A percentile compares a stretch with the other conserved stretches of the same genome.
These are phyloP conservation scores for Melanchra persicariae DNA, from an alignment of 2,888 invertebrate genomes.

Conservation along the genomic window DNA sequence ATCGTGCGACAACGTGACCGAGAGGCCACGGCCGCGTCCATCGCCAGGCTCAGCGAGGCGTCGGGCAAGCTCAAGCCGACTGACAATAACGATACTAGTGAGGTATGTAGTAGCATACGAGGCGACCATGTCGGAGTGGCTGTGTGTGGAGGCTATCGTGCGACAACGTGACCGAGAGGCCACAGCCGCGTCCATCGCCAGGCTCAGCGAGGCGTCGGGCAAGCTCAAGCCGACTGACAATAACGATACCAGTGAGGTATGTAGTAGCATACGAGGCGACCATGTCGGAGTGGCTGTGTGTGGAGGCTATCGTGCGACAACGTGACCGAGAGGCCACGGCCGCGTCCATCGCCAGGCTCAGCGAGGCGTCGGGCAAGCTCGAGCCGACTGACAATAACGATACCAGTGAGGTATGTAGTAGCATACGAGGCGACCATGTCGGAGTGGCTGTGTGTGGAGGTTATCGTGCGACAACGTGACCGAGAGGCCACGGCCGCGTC, in stretches of 20 bases:
- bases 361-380: constrained; percentile 92
- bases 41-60: constrained; percentile 96
- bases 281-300: constrained; percentile 98
- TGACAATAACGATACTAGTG: constrained; percentile 71
- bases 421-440: constrained; percentile 97
- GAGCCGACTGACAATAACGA: constrained; percentile 79
- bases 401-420: constrained; percentile 28
- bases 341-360: constrained; percentile 96
- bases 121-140: constrained; percentile 98
- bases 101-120: constrained; percentile 90
- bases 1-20: constrained; percentile 96
- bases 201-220: constrained; percentile 94
- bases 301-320: constrained; percentile 97
- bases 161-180: constrained; percentile 95
- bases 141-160: constrained; percentile 98
- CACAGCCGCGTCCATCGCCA: constrained; percentile 96
- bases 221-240: constrained; percentile 83
- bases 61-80: constrained; percentile 87
- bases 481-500: constrained; percentile 96
- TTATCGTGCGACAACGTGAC: constrained; percentile 96
- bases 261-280: constrained; percentile 93
- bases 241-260: constrained; percentile 64
- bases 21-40: constrained; percentile 95
- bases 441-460: constrained; percentile 98
- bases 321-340: constrained; percentile 96